Evolutionary conservation across 2,888 invertebrate species (phyloP).

Genomic region (Celastrina argiolus): DNA sequence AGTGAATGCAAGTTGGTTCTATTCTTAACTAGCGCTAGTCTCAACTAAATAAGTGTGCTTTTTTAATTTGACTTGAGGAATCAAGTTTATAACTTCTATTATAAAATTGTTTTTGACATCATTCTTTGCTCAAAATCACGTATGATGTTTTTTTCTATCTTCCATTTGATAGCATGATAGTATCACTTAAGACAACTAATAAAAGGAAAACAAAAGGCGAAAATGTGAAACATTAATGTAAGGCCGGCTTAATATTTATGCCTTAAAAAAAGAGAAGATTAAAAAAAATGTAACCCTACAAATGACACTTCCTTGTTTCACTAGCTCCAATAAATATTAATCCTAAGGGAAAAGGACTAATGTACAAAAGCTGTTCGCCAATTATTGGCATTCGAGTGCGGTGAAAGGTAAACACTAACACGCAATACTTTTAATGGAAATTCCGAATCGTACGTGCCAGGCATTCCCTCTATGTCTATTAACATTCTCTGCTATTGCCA

Average conservation of each 20-base stretch:
- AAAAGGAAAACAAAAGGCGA: background rate
- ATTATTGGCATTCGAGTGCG: slow-evolving; percentile 4
- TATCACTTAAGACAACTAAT: background rate
- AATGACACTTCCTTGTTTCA: background rate
- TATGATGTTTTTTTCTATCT: background rate
- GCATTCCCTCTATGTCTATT: slow-evolving; percentile 13
- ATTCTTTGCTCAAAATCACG: background rate
- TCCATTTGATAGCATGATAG: background rate
- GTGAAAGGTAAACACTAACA: slow-evolving; percentile 14
- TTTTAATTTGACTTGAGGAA: too few relatives aligned
- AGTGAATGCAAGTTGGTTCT: too few relatives aligned
- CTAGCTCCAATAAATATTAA: background rate
- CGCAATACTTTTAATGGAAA: slow-evolving; percentile 21
- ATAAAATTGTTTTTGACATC: background rate
- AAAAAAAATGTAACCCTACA: background rate
- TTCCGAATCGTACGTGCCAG: slow-evolving; percentile 5
- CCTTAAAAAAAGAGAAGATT: too few relatives aligned
- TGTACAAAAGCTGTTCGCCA: slow-evolving; percentile 1
- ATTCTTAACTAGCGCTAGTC: background rate
- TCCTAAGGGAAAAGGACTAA: background rate
- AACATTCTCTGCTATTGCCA: background rate
- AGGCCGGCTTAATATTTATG: too few relatives aligned
- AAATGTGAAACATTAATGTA: background rate
- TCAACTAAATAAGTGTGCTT: background rate
- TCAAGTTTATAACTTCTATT: background rate